Conservation (phyloP, 2,888 invertebrate species). For the Rotaria macrura region DNA sequence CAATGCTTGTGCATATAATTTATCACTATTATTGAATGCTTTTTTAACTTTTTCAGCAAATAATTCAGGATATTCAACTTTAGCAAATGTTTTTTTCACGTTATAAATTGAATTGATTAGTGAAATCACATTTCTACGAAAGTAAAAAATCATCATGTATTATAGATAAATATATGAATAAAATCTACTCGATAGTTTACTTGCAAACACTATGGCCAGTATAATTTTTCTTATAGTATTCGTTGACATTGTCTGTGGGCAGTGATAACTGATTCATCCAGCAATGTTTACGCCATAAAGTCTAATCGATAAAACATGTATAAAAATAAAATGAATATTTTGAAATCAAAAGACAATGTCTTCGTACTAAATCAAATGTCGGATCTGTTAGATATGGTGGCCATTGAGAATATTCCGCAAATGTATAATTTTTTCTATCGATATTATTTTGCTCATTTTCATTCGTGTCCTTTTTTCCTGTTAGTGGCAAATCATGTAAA, state of each 20-base stretch:
- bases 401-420: conserved; percentile 3
- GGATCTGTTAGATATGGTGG: not conserved
- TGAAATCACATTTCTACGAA: not conserved
- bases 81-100: not conserved
- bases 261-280: not conserved
- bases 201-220: not conserved
- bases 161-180: too few species aligned
- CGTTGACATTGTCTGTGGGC: not conserved
- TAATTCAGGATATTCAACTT: not conserved
- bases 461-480: too few species aligned
- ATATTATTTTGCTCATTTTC: too few species aligned
- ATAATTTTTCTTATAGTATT: not conserved
- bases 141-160: not conserved
- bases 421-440: not conserved
- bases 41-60: not conserved
- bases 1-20: not conserved
- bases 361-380: not conserved
- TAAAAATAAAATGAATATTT: not conserved
- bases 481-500: not conserved
- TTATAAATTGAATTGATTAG: not conserved
- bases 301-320: not conserved
- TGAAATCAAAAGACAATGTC: not conserved
- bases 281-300: not conserved
- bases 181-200: not conserved
- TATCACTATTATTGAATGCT: not conserved